A percentile compares a stretch with the other conserved stretches of the same genome.
Evolutionary conservation across 2,113 vertebrate genomes (phyloP).

Genomic region (Pardalotus punctatus): DNA sequence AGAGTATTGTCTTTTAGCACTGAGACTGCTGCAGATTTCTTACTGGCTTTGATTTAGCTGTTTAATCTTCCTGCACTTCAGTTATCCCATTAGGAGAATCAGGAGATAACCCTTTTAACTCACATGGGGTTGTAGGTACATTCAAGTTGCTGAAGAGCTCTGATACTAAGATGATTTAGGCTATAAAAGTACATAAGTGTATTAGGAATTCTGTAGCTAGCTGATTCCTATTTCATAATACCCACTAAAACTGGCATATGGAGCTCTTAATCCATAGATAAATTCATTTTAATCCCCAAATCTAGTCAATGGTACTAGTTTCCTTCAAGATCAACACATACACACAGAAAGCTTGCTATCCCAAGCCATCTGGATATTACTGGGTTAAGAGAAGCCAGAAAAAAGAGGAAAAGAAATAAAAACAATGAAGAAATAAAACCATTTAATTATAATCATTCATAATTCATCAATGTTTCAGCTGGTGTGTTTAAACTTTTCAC

Average conservation of each 20-base stretch:
- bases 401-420: background rate
- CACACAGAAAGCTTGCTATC: background rate
- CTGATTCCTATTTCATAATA: constrained; percentile 14
- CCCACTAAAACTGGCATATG: background rate
- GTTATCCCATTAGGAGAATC: constrained; percentile 6
- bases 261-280: constrained; percentile 21
- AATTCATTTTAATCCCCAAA: constrained; percentile 37
- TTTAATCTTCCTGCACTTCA: constrained; percentile 15
- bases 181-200: constrained; percentile 9
- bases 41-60: background rate
- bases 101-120: constrained; percentile 37
- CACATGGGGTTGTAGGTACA: background rate
- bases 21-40: background rate
- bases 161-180: constrained; percentile 31
- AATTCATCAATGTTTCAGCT: constrained; percentile 20
- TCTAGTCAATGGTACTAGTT: background rate
- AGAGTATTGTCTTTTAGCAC: background rate
- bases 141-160: constrained; percentile 36
- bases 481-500: background rate
- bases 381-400: background rate
- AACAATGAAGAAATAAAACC: background rate
- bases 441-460: constrained; percentile 4
- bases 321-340: background rate
- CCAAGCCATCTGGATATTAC: background rate
- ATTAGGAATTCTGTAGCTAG: constrained; percentile 27